Base-by-base conservation (phyloP, 1,140 invertebrate genomes). In the Trigoniulus corallinus region DNA sequence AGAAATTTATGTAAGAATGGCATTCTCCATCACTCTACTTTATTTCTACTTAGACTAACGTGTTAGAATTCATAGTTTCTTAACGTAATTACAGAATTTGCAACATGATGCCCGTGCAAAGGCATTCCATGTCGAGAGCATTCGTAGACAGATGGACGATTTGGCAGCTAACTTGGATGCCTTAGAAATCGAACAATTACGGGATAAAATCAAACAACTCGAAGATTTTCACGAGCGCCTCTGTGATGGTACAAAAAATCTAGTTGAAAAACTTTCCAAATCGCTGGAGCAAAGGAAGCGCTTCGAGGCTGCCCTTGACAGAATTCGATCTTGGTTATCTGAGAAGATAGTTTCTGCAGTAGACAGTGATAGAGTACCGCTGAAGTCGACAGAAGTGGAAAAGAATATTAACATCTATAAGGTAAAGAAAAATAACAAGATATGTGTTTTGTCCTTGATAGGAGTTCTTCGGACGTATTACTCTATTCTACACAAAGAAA, bases 321-420 rank as follows among this genome's bases (percentile, higher is more conserved):
- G 78, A 61, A 78, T 83, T 2, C 77, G 77, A 56, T 72, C 75
- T 3, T 89, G 86, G 85, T 69, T 91, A 1, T 80, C 80, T 60
- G 67, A 75, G 0, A 83, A 83, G 63, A 75, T 80, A 45, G 75
- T 77, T 39, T 81, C 86, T 57, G 69, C 87, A 7, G 77, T 58
- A 23, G 63, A 65, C 29, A 55, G 59, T 25, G 63, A 67, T 13
- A 79, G 81, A 59, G 66, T 83, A 34, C 82, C 85, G 37, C 61
- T 91, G 7, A 76, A 78, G 64, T 58, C 68, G 43, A 54, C 59
- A 25, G 63, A 62, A 47, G 62, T 88, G 15, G 84, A 88, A 60
- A 80, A 82, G 61, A 80, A 88, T 58, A 75, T 85, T 40, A 67
- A 72, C 3, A 75, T 82, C 54, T 79, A 82, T 57, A 82, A 78